Evolutionary conservation across 2,113 vertebrate genomes (phyloP).

Genomic region (Pluvianellus socialis): DNA sequence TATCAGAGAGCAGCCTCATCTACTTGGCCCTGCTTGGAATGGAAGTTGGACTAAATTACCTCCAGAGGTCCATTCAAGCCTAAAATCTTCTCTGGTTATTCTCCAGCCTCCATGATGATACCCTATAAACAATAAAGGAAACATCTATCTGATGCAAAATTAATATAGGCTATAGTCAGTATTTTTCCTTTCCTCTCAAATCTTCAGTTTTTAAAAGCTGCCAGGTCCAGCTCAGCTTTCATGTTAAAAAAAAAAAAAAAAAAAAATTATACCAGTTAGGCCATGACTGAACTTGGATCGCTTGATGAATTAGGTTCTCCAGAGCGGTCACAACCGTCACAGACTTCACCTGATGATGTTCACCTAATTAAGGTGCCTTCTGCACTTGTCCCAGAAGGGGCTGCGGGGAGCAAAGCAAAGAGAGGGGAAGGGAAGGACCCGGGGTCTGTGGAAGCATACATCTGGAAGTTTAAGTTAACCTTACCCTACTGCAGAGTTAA

Average conservation of each 20-base stretch:
- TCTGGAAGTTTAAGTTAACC: background rate
- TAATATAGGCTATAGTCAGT: background rate
- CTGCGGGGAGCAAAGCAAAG: rapidly evolving
- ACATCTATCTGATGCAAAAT: background rate
- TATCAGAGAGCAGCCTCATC: background rate
- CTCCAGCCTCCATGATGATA: background rate
- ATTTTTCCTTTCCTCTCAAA: background rate
- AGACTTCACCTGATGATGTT: background rate
- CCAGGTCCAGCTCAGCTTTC: background rate
- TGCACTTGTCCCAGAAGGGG: background rate
- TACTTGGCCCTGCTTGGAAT: background rate
- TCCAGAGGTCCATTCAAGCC: background rate
- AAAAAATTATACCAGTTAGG: background rate
- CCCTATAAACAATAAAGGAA: background rate
- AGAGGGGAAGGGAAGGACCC: background rate
- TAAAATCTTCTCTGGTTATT: background rate
- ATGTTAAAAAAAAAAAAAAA: background rate
- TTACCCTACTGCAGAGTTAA: background rate
- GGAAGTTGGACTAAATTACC: background rate
- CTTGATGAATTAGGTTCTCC: background rate
- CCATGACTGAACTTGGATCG: background rate
- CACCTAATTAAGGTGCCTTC: background rate
- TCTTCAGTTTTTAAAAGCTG: background rate
- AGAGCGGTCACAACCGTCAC: background rate
- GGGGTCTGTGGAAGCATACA: background rate